phyloP scores from a whole-genome alignment of 1,140 invertebrate genomes.

The Macrobrachium rosenbergii region DNA sequence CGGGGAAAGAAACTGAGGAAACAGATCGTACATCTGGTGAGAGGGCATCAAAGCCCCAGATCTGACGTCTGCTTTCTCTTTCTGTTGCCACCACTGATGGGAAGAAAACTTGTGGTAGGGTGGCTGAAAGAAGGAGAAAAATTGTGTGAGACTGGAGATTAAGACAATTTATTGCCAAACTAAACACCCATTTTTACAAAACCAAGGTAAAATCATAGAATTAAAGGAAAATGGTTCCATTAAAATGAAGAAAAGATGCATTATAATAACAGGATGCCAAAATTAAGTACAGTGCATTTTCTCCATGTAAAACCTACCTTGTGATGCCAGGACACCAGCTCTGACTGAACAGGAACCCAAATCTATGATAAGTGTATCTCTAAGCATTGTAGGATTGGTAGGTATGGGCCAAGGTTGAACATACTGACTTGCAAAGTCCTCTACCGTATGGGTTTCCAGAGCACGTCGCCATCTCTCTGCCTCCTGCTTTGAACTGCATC shows the following conservation, averaged over 20 bases:
- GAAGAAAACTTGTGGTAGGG: conserved; percentile 74
- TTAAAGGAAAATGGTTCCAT: no score
- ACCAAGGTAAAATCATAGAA: no score
- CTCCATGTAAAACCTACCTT: conserved; percentile 69
- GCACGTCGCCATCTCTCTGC: conserved; percentile 73
- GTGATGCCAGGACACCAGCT: conserved; percentile 75
- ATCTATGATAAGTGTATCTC: conserved; percentile 74
- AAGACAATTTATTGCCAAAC: not conserved
- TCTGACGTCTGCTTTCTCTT: conserved; percentile 69
- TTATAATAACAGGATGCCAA: not conserved
- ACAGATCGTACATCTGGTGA: conserved; percentile 71
- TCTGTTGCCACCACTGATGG: conserved; percentile 74
- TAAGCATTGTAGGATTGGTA: conserved; percentile 69
- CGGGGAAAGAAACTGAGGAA: conserved; percentile 70
- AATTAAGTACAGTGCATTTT: not conserved
- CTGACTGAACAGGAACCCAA: conserved; percentile 75
- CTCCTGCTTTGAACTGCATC: conserved; percentile 72
- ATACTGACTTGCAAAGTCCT: conserved; percentile 73
- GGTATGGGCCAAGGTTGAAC: conserved; percentile 72
- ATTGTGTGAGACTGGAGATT: not conserved
- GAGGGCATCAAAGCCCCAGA: conserved; percentile 74
- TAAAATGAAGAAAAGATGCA: not conserved
- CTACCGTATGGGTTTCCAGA: conserved; percentile 74
- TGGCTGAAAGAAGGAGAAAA: conserved; percentile 20
- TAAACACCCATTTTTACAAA: no score